phyloP scores from a whole-genome alignment of 1,140 invertebrate genomes.

The Pectinophora gossypiella region DNA sequence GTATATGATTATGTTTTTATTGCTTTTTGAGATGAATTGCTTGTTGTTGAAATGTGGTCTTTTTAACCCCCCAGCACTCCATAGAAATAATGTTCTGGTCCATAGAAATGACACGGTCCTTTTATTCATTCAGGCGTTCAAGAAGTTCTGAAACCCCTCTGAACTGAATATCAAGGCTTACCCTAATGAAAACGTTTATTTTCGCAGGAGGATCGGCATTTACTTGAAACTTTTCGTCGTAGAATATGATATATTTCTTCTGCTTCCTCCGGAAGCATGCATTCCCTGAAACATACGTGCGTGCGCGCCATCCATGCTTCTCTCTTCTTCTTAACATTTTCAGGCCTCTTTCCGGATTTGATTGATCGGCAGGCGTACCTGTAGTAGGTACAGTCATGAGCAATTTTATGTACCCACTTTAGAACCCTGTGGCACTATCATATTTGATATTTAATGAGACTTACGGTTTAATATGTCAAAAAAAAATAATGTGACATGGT shows the following conservation, averaged over 20 bases:
- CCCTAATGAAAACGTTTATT: slow-evolving; percentile 16
- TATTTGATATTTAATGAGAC: too few relatives aligned
- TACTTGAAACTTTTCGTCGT: slow-evolving; percentile 49
- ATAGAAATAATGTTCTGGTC: neutral
- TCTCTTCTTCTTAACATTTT: slow-evolving; percentile 29
- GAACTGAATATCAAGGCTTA: slow-evolving; percentile 10
- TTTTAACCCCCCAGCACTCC: neutral
- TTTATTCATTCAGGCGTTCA: neutral
- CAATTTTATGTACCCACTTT: too few relatives aligned
- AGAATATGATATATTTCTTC: slow-evolving; percentile 36
- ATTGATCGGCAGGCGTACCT: too few relatives aligned
- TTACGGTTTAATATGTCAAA: too few relatives aligned
- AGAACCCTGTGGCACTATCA: too few relatives aligned
- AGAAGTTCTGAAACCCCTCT: neutral
- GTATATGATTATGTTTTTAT: neutral
- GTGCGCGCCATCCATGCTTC: slow-evolving; percentile 40
- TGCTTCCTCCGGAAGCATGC: slow-evolving; percentile 38
- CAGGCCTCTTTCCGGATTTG: too few relatives aligned
- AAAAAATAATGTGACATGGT: too few relatives aligned
- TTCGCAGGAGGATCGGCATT: slow-evolving; percentile 29
- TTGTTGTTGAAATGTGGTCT: neutral
- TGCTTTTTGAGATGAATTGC: neutral
- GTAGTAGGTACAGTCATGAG: too few relatives aligned
- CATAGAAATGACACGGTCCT: neutral
- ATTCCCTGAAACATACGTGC: slow-evolving; percentile 39